Conservation (phyloP, 2,797 vertebrate genomes). For the Siniperca scherzeri region DNA sequence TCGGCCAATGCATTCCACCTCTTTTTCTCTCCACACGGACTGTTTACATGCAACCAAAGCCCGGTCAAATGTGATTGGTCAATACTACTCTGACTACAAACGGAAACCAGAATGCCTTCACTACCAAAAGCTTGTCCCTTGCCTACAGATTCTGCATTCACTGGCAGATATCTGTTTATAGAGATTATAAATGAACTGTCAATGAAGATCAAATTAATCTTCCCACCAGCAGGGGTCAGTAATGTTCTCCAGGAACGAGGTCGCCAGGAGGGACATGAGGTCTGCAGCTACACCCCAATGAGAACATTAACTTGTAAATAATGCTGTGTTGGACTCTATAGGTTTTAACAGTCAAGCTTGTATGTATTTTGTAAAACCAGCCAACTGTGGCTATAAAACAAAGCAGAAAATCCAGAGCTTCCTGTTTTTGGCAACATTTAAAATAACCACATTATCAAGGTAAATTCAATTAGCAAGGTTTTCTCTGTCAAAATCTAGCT, state of each 20-base stretch:
- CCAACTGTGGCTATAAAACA: neutral
- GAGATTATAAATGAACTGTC: neutral
- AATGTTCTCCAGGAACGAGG: neutral
- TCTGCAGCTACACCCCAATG: neutral
- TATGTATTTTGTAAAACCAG: neutral
- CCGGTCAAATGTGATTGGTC: too few relatives aligned
- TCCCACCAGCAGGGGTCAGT: constrained; percentile 25
- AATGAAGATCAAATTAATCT: neutral
- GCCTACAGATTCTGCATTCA: too few relatives aligned
- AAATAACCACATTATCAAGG: neutral
- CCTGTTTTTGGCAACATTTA: neutral
- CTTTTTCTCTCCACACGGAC: too few relatives aligned
- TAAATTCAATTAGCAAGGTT: neutral
- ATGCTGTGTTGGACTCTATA: neutral
- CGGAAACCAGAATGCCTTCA: too few relatives aligned
- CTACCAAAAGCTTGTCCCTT: too few relatives aligned
- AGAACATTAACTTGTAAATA: neutral
- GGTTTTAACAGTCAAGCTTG: neutral
- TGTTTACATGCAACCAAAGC: too few relatives aligned
- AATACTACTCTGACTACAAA: too few relatives aligned
- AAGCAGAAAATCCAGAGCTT: neutral
- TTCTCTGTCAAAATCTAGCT: neutral
- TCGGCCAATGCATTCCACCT: too few relatives aligned
- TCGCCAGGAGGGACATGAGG: neutral
- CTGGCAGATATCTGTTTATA: too few relatives aligned